Base-by-base conservation (phyloP, 2,797 vertebrate species). In the Tauraco hartlaubi region DNA sequence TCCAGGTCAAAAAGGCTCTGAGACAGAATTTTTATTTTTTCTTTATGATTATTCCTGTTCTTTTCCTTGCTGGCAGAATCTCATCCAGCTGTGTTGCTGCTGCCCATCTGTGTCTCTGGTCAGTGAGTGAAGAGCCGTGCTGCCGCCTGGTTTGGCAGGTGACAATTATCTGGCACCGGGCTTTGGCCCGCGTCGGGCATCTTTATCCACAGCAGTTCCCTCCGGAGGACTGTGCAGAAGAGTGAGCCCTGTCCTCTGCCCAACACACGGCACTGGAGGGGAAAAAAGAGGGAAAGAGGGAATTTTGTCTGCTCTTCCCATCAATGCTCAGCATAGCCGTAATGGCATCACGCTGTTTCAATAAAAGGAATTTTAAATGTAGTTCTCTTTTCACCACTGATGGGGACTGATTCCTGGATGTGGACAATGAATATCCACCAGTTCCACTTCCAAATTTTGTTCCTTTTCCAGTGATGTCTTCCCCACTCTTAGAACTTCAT, bases 201-300 rank as follows among this genome's bases (percentile, higher is more conserved):
- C 72, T 75, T 69, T 2, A 37, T 76, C 79, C 15, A 0, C 29
- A 28, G 56, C 52, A 18, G 9, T 56, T 78, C 54, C 72, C 46
- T 48, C 43, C 28, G 4, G 17, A 3, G 59, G 43, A 55, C 48
- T 8, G 29, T 19, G 75, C 1, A 3, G 12, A 25, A 41, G 19
- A 18, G 9, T 3, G 2, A 90, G 18, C 63, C 46, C 49, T 21
- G 5, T 52, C 62, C 49, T 72, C 48, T 91, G 55, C 66, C 4
- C 6, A 56, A 16, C 31, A 13, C 28, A 2, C 0, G 2, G 62
- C 2, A 0, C 29, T 43, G 48, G 31, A 39, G 72, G n/a, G 54
- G 19, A 9, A 25, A 33, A 69, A 58, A 28, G 28, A 13, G 7
- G 4, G 6, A 26, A 63, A 55, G 29, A 29, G 33, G 56, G 46